Percentiles rank a stretch among this genome's conserved stretches.
These are phyloP conservation scores for Peromyscus californicus DNA, from an alignment of 2,113 vertebrate species.

Conservation along the genomic window DNA sequence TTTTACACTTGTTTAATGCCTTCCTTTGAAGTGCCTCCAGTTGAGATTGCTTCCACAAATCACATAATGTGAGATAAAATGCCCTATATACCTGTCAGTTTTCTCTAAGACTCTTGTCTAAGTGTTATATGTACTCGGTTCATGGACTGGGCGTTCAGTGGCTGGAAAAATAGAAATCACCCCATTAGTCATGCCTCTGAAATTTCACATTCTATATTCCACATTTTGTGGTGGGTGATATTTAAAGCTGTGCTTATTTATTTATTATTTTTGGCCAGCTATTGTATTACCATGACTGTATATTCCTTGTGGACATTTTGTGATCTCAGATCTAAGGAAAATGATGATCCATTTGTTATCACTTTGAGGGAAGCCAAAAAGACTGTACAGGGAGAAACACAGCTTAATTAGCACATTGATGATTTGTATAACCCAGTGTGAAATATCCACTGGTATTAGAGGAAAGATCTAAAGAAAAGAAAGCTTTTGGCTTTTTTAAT, in stretches of 20 bases:
- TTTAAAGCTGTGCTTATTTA: conserved; percentile 69
- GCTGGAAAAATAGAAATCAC: conserved; percentile 80
- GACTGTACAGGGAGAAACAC: conserved; percentile 68
- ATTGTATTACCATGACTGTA: conserved; percentile 68
- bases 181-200: conserved; percentile 81
- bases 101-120: conserved; percentile 81
- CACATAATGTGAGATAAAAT: conserved; percentile 84
- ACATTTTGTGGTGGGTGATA: conserved; percentile 72
- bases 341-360: conserved; percentile 79
- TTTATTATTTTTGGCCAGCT: conserved; percentile 35
- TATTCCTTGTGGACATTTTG: conserved; percentile 77
- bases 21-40: conserved; percentile 82
- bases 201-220: conserved; percentile 79
- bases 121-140: conserved; percentile 75
- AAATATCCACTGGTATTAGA: conserved; percentile 63
- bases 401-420: conserved; percentile 78
- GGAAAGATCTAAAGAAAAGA: conserved; percentile 69
- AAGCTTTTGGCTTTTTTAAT: conserved; percentile 41
- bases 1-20: conserved; percentile 83
- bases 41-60: conserved; percentile 83
- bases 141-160: conserved; percentile 73
- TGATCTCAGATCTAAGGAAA: conserved; percentile 76
- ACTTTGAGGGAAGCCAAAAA: conserved; percentile 73
- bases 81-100: conserved; percentile 83
- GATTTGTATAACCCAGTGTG: conserved; percentile 75